Conservation (phyloP, 2,888 invertebrate genomes). For the Pterostichus niger region DNA sequence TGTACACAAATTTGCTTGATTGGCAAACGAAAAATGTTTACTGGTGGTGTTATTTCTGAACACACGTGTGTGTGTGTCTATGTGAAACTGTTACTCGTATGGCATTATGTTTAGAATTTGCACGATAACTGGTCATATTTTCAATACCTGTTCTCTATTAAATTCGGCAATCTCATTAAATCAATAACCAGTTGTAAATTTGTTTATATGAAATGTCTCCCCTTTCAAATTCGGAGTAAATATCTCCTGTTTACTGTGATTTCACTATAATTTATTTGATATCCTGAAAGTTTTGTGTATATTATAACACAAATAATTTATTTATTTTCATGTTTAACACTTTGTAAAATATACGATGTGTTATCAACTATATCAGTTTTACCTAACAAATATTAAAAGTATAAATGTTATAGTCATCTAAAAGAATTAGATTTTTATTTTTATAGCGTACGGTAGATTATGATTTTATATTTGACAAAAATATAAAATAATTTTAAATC, state of each 20-base stretch:
- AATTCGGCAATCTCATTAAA: conserved; percentile 33
- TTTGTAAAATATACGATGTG: conserved; percentile 23
- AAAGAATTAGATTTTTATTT: conserved; percentile 39
- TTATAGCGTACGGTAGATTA: conserved; percentile 36
- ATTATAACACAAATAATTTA: conserved; percentile 22
- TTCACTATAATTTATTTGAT: conserved; percentile 11
- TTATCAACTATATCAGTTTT: conserved; percentile 18
- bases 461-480: conserved; percentile 39
- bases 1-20: conserved; percentile 17
- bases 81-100: conserved; percentile 54
- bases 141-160: conserved; percentile 38
- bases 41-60: conserved; percentile 40
- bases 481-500: conserved; percentile 22
- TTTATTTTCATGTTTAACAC: conserved; percentile 31
- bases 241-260: conserved; percentile 22
- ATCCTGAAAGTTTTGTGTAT: conserved; percentile 19
- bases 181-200: conserved; percentile 39
- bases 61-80: conserved; percentile 43
- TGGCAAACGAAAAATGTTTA: conserved; percentile 13
- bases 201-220: conserved; percentile 21
- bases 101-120: conserved; percentile 45
- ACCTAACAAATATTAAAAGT: conserved; percentile 21
- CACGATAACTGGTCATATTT: conserved; percentile 39
- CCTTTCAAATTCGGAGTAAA: conserved; percentile 10
- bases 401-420: conserved; percentile 34